phyloP scores from a whole-genome alignment of 2,797 vertebrate species.

The Myotis findleyi region DNA sequence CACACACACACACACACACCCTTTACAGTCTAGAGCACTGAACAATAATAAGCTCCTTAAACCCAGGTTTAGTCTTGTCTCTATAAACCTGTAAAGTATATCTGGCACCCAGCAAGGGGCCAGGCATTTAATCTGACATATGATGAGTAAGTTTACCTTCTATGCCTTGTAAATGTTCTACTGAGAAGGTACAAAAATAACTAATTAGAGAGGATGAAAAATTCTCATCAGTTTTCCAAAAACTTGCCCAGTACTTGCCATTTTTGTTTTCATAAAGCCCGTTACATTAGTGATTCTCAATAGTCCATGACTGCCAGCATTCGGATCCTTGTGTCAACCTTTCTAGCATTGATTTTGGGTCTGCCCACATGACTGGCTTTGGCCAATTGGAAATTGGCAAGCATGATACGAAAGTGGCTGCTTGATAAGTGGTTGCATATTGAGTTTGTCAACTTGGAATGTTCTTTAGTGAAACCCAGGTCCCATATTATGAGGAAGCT shows the following conservation, averaged over 20 bases:
- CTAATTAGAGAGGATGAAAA: background rate
- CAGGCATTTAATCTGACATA: background rate
- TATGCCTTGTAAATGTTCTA: background rate
- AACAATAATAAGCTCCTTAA: background rate
- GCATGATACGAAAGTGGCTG: background rate
- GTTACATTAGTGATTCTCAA: background rate
- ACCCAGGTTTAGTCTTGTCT: background rate
- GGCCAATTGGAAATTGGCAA: background rate
- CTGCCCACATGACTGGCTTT: background rate
- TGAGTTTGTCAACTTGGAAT: background rate
- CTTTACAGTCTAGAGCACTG: background rate
- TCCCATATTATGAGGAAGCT: background rate
- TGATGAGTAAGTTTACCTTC: background rate
- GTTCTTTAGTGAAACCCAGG: background rate
- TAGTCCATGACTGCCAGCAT: background rate
- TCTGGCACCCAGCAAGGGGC: background rate
- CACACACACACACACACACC: background rate
- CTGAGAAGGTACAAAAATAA: background rate
- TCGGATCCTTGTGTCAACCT: background rate
- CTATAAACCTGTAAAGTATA: background rate
- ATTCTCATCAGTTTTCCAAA: background rate
- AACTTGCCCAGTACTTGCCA: background rate
- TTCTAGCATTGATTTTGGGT: background rate
- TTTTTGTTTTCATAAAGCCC: background rate
- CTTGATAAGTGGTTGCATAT: background rate